phyloP scores from a whole-genome alignment of 2,113 vertebrate genomes.

The Salvelinus sp. region DNA sequence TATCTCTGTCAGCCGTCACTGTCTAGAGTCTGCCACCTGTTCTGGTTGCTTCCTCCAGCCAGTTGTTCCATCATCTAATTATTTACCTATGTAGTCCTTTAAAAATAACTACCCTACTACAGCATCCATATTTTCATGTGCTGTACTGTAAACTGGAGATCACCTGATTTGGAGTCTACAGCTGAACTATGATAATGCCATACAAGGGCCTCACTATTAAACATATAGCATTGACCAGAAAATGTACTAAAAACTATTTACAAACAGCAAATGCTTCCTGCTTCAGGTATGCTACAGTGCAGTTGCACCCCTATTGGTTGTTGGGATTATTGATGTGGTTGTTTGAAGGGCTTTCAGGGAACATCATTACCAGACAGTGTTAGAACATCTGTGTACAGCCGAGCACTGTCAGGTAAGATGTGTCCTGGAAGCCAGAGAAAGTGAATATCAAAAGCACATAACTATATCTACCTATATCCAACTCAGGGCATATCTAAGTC shows the following conservation, averaged over 20 bases:
- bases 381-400: conserved; percentile 80
- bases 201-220: background rate
- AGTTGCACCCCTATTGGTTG: background rate
- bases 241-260: background rate
- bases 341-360: conserved; percentile 74
- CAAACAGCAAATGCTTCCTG: background rate
- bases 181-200: background rate
- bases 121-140: background rate
- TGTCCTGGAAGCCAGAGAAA: conserved; percentile 73
- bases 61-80: background rate
- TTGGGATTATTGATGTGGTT: background rate
- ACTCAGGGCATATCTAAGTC: background rate
- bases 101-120: background rate
- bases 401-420: conserved; percentile 93
- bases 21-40: background rate
- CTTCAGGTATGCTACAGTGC: too few species aligned
- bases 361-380: conserved; percentile 98
- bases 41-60: background rate
- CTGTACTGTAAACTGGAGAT: background rate
- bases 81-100: background rate
- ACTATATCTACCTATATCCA: background rate
- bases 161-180: background rate
- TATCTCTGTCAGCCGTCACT: background rate
- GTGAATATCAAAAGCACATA: background rate
- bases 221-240: too few species aligned